Conservation (phyloP, 1,140 invertebrate genomes). For the Calliopsis andreniformis region DNA sequence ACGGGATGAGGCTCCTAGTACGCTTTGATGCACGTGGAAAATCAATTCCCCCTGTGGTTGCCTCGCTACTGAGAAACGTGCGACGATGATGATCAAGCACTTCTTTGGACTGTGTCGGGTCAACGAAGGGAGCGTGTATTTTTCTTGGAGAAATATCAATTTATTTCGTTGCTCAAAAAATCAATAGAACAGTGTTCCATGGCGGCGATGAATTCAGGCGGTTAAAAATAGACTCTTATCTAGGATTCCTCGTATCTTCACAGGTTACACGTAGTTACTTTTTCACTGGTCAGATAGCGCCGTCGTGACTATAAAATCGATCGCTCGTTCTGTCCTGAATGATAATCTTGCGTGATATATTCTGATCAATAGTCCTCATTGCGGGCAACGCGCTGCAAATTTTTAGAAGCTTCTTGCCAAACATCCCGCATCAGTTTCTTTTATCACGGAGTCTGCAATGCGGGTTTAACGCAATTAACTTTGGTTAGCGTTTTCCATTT, state of each 20-base stretch:
- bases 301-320: constrained; percentile 2
- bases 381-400: not conserved
- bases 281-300: constrained; percentile 4
- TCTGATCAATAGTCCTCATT: not conserved
- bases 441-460: constrained; percentile 26
- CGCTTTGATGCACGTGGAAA: constrained; percentile 3
- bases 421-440: not conserved
- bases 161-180: not conserved
- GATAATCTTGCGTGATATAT: not conserved
- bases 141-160: not conserved
- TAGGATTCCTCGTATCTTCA: not conserved
- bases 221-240: constrained; percentile 11
- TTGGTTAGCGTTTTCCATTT: too few relatives aligned
- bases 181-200: too few relatives aligned
- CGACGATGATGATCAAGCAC: not conserved
- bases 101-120: not conserved
- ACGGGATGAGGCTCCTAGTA: too few relatives aligned
- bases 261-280: not conserved
- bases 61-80: not conserved
- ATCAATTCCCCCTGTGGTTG: not conserved
- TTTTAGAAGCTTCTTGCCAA: constrained; percentile 5
- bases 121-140: not conserved
- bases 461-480: constrained; percentile 16
- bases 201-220: not conserved
- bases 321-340: not conserved